A percentile compares a stretch with the other conserved stretches of the same genome.
These are phyloP conservation scores for Tetramorium bicarinatum DNA, from an alignment of 2,888 invertebrate species.

Conservation along the genomic window DNA sequence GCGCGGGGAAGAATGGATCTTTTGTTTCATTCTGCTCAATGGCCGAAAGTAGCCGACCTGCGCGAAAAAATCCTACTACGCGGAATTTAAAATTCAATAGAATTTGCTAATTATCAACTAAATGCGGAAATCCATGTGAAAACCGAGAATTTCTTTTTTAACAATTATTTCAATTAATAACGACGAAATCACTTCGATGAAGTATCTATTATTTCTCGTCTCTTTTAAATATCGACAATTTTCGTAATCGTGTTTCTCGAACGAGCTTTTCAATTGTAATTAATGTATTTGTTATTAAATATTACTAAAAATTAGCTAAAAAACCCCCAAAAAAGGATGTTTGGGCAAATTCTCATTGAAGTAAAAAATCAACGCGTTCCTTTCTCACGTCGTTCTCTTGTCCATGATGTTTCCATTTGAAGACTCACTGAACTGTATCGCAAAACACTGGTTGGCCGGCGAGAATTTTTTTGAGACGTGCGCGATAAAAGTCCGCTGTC, in stretches of 20 bases:
- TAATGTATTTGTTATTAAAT: background rate
- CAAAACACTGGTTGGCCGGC: slow-evolving; percentile 46
- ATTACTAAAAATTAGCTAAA: background rate
- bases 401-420: slow-evolving; percentile 1
- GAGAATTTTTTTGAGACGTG: slow-evolving; percentile 65
- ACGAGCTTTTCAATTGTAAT: background rate
- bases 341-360: background rate
- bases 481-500: slow-evolving; percentile 62
- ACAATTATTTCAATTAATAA: background rate
- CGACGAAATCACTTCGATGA: background rate
- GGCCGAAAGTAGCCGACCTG: background rate
- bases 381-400: slow-evolving; percentile 26
- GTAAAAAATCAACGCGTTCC: slow-evolving; percentile 19
- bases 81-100: background rate
- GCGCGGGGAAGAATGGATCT: slow-evolving; percentile 32
- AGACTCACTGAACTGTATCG: slow-evolving; percentile 44
- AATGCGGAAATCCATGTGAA: background rate
- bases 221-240: background rate
- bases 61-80: slow-evolving; percentile 24
- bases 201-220: background rate
- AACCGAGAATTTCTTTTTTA: background rate
- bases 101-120: background rate
- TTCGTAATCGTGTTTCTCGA: background rate
- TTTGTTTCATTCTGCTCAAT: slow-evolving; percentile 43
- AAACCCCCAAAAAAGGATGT: background rate